Percentiles rank a stretch among this genome's conserved stretches.
Conservation (phyloP, 2,113 vertebrate genomes). For the Poecile atricapillus region DNA sequence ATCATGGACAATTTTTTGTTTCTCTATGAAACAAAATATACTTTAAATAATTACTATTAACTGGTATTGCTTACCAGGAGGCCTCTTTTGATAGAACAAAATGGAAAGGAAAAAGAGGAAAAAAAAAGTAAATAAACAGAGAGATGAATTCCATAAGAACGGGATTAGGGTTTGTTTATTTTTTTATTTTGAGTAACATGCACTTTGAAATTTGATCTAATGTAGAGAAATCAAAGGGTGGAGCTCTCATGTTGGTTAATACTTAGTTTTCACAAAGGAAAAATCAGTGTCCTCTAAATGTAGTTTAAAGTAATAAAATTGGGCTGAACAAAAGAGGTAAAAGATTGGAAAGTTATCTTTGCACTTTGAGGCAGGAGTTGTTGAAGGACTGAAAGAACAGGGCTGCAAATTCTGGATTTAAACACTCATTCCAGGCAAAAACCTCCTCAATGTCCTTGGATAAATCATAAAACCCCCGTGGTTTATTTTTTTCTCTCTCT, state of each 20-base stretch:
- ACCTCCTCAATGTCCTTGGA: background rate
- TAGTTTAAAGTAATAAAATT: background rate
- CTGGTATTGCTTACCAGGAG: background rate
- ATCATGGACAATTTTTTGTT: background rate
- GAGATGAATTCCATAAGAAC: background rate
- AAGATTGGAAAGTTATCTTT: background rate
- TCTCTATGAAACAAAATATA: background rate
- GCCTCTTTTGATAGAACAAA: background rate
- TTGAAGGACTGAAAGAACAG: background rate
- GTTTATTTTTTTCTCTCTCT: too few relatives aligned
- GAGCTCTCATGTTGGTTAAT: background rate
- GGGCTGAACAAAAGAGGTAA: background rate
- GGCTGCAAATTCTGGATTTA: background rate
- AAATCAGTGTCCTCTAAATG: background rate
- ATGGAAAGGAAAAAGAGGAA: background rate
- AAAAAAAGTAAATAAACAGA: background rate
- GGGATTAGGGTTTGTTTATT: background rate
- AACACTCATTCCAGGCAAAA: background rate
- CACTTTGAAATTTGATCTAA: background rate
- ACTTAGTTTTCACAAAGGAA: background rate
- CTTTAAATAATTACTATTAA: constrained; percentile 9
- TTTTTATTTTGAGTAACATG: background rate
- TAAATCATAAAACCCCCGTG: background rate
- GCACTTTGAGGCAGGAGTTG: background rate
- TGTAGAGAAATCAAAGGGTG: background rate